phyloP scores from a whole-genome alignment of 2,797 vertebrate genomes.

The Perodicticus potto region DNA sequence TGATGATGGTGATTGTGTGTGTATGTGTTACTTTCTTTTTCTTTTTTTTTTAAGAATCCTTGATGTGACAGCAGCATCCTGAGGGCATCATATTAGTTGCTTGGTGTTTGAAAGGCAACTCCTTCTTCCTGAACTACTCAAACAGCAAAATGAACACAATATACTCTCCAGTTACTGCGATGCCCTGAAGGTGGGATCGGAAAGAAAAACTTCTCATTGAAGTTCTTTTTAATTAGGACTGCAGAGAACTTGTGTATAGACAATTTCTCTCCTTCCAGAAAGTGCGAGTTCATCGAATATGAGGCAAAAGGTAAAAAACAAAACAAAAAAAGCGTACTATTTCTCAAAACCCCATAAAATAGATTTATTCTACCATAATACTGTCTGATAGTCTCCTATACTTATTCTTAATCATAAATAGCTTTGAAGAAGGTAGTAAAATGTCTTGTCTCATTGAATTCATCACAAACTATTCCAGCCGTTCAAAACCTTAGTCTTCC shows the following conservation, averaged over 20 bases:
- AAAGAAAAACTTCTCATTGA: conserved; percentile 87
- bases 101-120: conserved; percentile 86
- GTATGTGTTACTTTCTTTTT: not conserved
- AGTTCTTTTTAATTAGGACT: conserved; percentile 89
- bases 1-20: not conserved
- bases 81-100: conserved; percentile 82
- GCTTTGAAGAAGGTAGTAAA: conserved; percentile 84
- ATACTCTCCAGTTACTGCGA: conserved; percentile 84
- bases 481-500: conserved; percentile 67
- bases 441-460: conserved; percentile 83
- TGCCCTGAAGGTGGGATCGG: conserved; percentile 87
- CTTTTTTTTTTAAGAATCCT: conserved; percentile 79
- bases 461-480: conserved; percentile 82
- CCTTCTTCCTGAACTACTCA: conserved; percentile 86
- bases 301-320: conserved; percentile 77
- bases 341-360: conserved; percentile 74
- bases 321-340: conserved; percentile 56
- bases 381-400: not conserved
- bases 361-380: not conserved
- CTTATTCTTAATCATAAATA: conserved; percentile 70
- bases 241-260: conserved; percentile 82
- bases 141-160: conserved; percentile 88
- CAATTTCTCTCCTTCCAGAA: conserved; percentile 47
- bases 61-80: conserved; percentile 87
- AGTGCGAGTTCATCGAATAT: conserved; percentile 82